These are phyloP conservation scores for Zosterops hypoxanthus DNA, from an alignment of 2,113 vertebrate genomes.

Conservation along the genomic window DNA sequence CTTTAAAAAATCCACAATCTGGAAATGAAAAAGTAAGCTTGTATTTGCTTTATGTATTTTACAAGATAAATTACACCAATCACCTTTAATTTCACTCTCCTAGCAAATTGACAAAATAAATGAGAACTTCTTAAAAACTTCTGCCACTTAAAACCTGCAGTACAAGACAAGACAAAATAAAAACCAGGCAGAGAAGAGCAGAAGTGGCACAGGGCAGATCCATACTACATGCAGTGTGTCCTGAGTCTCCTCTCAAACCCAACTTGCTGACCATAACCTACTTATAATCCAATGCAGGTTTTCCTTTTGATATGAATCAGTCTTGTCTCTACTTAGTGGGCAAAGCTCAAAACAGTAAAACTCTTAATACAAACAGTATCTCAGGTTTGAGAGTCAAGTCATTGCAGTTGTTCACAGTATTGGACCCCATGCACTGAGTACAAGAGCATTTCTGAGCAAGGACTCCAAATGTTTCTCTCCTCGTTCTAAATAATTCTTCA, in stretches of 20 bases:
- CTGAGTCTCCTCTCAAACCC: not conserved
- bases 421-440: not conserved
- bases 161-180: not conserved
- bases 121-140: not conserved
- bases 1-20: constrained; percentile 97
- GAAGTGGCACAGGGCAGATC: not conserved
- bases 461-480: not conserved
- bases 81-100: not conserved
- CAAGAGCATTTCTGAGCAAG: not conserved
- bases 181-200: not conserved
- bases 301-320: not conserved
- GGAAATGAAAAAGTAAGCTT: not conserved
- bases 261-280: not conserved
- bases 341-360: not conserved
- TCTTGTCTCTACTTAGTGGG: not conserved
- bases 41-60: not conserved
- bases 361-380: not conserved
- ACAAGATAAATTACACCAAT: not conserved
- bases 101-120: not conserved
- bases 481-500: not conserved
- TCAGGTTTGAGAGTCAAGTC: not conserved
- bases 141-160: not conserved
- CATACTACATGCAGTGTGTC: not conserved
- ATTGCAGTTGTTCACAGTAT: not conserved
- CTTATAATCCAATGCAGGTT: not conserved